These are phyloP conservation scores for Podarcis siculus DNA, from an alignment of 2,797 vertebrate species.

Conservation along the genomic window DNA sequence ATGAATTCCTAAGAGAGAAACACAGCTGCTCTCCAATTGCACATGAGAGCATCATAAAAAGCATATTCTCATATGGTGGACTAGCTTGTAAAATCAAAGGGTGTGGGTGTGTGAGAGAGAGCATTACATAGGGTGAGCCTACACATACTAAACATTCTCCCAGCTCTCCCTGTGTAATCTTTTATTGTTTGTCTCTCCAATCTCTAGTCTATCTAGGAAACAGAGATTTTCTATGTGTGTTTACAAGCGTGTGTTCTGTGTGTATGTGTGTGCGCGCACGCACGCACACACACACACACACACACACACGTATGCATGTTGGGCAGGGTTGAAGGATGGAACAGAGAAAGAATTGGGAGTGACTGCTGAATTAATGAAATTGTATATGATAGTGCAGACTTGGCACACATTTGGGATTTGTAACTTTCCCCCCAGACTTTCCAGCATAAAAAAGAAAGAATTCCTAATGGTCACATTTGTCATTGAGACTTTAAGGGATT, in stretches of 20 bases:
- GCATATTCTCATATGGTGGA: not conserved
- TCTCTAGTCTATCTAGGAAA: not conserved
- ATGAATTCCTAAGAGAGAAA: constrained; percentile 25
- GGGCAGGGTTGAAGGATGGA: not conserved
- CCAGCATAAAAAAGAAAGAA: constrained; percentile 44
- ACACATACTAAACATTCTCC: not conserved
- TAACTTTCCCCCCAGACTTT: constrained; percentile 17
- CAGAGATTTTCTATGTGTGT: not conserved
- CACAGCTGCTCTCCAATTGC: not conserved
- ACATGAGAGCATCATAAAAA: not conserved
- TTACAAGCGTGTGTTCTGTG: not conserved
- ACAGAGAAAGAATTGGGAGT: constrained; percentile 51
- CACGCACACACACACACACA: too few species aligned
- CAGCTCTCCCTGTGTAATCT: rapidly evolving
- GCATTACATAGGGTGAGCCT: not conserved
- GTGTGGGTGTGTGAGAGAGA: not conserved
- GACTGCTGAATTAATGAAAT: constrained; percentile 40
- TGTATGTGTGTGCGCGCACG: not conserved
- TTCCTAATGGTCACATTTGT: constrained; percentile 53
- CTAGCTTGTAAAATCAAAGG: not conserved
- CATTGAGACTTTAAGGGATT: constrained; percentile 65
- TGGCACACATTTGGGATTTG: constrained; percentile 46
- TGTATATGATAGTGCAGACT: constrained; percentile 23
- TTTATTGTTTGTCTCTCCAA: not conserved
- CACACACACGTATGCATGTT: not conserved